Percentiles rank a stretch among this genome's conserved stretches.
Conservation (phyloP, 2,888 invertebrate species). For the Arge pagana region DNA sequence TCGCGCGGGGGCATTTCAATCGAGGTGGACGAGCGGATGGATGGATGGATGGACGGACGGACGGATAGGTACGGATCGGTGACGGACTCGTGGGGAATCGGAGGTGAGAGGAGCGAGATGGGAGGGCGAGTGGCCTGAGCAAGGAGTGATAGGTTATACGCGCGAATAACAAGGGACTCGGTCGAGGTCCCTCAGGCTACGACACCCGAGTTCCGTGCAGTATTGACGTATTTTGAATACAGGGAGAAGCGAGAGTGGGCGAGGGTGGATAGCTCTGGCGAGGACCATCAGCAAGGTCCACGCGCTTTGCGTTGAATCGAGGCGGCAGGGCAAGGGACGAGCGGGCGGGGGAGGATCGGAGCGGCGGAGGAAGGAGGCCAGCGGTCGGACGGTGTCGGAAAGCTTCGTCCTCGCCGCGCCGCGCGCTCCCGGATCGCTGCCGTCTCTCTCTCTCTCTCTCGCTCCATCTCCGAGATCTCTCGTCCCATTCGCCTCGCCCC, state of each 20-base stretch:
- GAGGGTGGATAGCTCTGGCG: slow-evolving; percentile 34
- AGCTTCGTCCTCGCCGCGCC: slow-evolving; percentile 38
- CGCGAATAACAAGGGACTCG: slow-evolving; percentile 9
- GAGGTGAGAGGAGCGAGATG: neutral
- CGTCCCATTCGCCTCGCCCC: slow-evolving; percentile 19
- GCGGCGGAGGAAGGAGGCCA: slow-evolving; percentile 24
- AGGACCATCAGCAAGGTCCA: slow-evolving; percentile 38
- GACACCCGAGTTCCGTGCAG: slow-evolving; percentile 36
- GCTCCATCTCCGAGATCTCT: slow-evolving; percentile 29
- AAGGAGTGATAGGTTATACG: neutral
- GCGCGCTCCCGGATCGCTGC: slow-evolving; percentile 31
- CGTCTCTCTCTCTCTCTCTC: slow-evolving; percentile 29
- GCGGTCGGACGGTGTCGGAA: slow-evolving; percentile 23
- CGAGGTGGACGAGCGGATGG: too few species aligned
- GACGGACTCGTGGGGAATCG: slow-evolving; percentile 5
- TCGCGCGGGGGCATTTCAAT: slow-evolving; percentile 29
- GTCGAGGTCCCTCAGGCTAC: slow-evolving; percentile 21
- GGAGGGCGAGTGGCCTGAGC: slow-evolving; percentile 1
- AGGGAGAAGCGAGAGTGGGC: slow-evolving; percentile 22
- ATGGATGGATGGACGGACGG: neutral
- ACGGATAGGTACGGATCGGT: neutral
- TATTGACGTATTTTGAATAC: slow-evolving; percentile 50
- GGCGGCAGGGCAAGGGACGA: too few species aligned
- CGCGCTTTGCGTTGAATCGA: slow-evolving; percentile 18
- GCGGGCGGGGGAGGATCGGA: too few species aligned